Evolutionary conservation across 2,888 invertebrate genomes (phyloP).

Genomic region (Colostygia pectinataria): DNA sequence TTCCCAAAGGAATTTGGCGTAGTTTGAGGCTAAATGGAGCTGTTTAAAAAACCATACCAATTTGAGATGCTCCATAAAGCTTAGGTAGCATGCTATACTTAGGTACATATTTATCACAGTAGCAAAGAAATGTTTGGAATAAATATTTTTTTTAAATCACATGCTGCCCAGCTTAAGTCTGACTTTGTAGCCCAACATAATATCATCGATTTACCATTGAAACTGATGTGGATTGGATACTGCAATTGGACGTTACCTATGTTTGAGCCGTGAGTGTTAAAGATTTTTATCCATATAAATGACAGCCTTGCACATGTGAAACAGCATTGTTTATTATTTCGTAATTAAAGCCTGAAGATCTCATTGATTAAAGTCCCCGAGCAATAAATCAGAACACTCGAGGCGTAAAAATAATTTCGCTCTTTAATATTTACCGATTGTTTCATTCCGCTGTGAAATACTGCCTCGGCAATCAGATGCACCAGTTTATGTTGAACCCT

Average conservation of each 20-base stretch:
- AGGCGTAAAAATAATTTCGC: slow-evolving; percentile 53
- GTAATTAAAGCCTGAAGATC: slow-evolving; percentile 47
- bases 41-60: too few relatives aligned
- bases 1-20: too few relatives aligned
- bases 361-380: slow-evolving; percentile 45
- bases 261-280: slow-evolving; percentile 5
- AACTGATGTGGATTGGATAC: slow-evolving; percentile 31
- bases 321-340: slow-evolving; percentile 10
- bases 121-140: too few relatives aligned
- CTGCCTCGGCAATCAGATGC: slow-evolving; percentile 39
- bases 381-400: slow-evolving; percentile 53
- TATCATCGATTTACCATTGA: slow-evolving; percentile 35
- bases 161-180: too few relatives aligned
- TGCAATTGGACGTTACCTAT: slow-evolving; percentile 45
- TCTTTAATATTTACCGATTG: slow-evolving; percentile 62
- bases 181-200: slow-evolving; percentile 32
- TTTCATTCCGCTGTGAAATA: slow-evolving; percentile 57
- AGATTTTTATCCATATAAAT: too few relatives aligned
- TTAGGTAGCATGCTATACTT: too few relatives aligned
- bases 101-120: too few relatives aligned
- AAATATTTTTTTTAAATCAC: too few relatives aligned
- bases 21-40: too few relatives aligned
- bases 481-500: slow-evolving; percentile 41
- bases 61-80: too few relatives aligned
- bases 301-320: background rate